These are phyloP conservation scores for Macrophya annulata DNA, from an alignment of 2,888 invertebrate genomes.

Conservation along the genomic window DNA sequence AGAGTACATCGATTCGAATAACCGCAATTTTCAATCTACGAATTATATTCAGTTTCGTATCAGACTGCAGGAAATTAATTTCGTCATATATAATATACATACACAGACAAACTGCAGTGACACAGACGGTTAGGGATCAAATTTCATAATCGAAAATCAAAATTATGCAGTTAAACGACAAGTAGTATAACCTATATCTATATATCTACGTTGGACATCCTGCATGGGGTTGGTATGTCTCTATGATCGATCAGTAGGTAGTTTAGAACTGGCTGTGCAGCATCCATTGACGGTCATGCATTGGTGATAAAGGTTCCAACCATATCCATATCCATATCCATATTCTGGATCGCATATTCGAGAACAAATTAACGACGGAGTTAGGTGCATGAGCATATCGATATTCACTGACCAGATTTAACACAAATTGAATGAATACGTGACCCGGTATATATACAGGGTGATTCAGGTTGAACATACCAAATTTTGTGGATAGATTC, in stretches of 20 bases:
- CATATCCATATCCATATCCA: neutral
- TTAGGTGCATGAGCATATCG: conserved; percentile 2
- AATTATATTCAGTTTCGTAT: neutral
- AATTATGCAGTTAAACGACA: conserved; percentile 27
- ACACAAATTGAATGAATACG: conserved; percentile 40
- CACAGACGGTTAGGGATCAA: neutral
- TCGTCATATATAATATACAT: too few relatives aligned
- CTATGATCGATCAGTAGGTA: conserved; percentile 6
- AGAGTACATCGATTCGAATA: neutral
- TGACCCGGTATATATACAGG: neutral
- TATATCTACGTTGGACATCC: neutral
- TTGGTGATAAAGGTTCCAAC: neutral
- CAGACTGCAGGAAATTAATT: neutral
- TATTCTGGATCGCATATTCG: neutral
- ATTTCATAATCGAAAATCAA: conserved; percentile 1
- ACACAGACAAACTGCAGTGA: too few relatives aligned
- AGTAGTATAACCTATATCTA: neutral
- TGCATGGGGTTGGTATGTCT: neutral
- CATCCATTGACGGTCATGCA: neutral
- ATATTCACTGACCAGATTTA: conserved; percentile 40
- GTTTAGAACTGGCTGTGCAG: neutral
- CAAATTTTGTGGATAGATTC: too few relatives aligned
- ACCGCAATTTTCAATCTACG: neutral
- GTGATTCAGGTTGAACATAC: too few relatives aligned
- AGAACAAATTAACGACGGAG: conserved; percentile 24